phyloP scores from a whole-genome alignment of 1,140 invertebrate genomes.

The Drosophila guanche region DNA sequence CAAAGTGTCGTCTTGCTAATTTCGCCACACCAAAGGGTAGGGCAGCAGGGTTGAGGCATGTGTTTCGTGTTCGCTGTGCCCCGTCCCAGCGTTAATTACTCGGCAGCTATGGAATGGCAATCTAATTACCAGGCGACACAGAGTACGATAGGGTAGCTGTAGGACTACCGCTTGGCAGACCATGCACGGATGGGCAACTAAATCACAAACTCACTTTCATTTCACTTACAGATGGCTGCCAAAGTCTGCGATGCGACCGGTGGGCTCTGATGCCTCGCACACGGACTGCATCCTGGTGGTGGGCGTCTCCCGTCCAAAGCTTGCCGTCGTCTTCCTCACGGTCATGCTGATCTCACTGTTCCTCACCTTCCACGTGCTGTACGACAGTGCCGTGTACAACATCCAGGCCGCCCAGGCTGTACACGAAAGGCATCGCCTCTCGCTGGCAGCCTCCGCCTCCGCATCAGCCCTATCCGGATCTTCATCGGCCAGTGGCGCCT shows the following conservation, averaged over 20 bases:
- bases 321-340: slow-evolving; percentile 90
- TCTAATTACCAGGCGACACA: slow-evolving; percentile 60
- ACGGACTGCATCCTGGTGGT: slow-evolving; percentile 90
- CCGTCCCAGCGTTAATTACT: slow-evolving; percentile 29
- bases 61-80: too few relatives aligned
- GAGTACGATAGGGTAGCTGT: too few relatives aligned
- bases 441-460: slow-evolving; percentile 52
- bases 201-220: slow-evolving; percentile 10
- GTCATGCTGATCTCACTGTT: slow-evolving; percentile 90
- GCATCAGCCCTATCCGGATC: too few relatives aligned
- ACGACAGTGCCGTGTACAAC: slow-evolving; percentile 92
- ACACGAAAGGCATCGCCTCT: slow-evolving; percentile 73
- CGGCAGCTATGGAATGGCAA: slow-evolving; percentile 42
- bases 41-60: background rate
- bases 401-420: slow-evolving; percentile 85
- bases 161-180: background rate
- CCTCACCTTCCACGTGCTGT: slow-evolving; percentile 91
- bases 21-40: slow-evolving; percentile 16
- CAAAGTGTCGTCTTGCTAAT: slow-evolving; percentile 57
- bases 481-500: background rate
- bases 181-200: background rate
- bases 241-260: slow-evolving; percentile 89
- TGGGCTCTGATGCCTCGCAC: slow-evolving; percentile 89
- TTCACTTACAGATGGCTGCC: slow-evolving; percentile 88
- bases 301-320: slow-evolving; percentile 90